Evolutionary conservation across 2,113 vertebrate species (phyloP).

Genomic region (Lycaon pictus): DNA sequence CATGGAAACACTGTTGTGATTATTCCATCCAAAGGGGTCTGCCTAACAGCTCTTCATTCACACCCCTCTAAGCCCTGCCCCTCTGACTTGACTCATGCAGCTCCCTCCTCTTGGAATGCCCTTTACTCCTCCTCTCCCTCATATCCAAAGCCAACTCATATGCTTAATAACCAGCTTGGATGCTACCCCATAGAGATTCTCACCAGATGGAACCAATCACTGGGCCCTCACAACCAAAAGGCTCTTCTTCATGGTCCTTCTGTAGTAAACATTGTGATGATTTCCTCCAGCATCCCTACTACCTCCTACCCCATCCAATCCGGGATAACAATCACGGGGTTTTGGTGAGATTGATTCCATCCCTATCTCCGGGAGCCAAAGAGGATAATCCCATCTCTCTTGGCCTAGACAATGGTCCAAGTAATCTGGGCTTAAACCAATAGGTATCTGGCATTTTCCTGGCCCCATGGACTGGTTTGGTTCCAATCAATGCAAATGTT

Average conservation of each 20-base stretch:
- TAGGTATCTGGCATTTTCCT: background rate
- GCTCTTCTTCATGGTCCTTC: background rate
- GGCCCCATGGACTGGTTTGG: background rate
- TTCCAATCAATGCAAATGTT: background rate
- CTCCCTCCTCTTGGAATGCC: background rate
- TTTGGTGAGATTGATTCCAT: background rate
- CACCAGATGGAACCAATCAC: background rate
- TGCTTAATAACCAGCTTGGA: background rate
- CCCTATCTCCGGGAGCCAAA: background rate
- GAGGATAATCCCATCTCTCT: background rate
- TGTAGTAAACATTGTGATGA: background rate
- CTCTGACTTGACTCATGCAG: background rate
- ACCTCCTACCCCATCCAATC: background rate
- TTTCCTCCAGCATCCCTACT: background rate
- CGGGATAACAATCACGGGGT: background rate
- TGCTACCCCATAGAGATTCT: background rate
- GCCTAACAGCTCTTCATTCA: background rate
- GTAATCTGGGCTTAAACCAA: background rate
- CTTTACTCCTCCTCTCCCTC: background rate
- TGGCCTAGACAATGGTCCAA: background rate
- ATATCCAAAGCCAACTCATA: background rate
- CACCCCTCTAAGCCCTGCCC: background rate
- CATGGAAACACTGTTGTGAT: background rate
- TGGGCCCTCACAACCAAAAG: background rate
- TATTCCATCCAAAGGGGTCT: conserved; percentile 11